These are phyloP conservation scores for Calycopis cecrops DNA, from an alignment of 1,140 invertebrate species.

Conservation along the genomic window DNA sequence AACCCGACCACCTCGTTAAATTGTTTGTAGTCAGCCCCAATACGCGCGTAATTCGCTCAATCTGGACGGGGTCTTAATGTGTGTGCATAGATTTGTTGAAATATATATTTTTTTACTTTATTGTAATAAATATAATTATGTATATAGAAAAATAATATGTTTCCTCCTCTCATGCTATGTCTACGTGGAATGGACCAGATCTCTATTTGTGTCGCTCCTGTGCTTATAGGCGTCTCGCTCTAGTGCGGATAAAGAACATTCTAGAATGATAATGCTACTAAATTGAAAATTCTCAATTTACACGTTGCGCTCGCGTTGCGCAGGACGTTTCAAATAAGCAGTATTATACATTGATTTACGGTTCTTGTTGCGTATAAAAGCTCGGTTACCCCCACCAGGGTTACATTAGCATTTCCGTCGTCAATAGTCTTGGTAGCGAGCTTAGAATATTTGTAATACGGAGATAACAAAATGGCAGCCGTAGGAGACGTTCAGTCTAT, in stretches of 20 bases:
- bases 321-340: slow-evolving; percentile 21
- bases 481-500: background rate
- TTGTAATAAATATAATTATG: background rate
- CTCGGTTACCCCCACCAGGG: background rate
- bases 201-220: slow-evolving; percentile 23
- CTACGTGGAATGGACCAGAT: slow-evolving; percentile 33
- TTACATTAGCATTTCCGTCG: slow-evolving; percentile 35
- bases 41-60: no score
- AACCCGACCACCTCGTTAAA: no score
- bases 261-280: slow-evolving; percentile 41
- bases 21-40: no score
- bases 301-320: background rate
- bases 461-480: background rate
- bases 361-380: slow-evolving; percentile 34
- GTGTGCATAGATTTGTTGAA: no score
- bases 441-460: background rate
- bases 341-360: slow-evolving; percentile 24
- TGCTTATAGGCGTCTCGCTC: slow-evolving; percentile 28
- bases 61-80: no score
- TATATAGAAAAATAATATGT: background rate
- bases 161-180: slow-evolving; percentile 1
- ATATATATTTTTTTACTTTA: no score
- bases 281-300: slow-evolving; percentile 15
- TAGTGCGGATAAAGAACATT: slow-evolving; percentile 37
- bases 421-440: background rate